Evolutionary conservation across 1,140 invertebrate genomes (phyloP), one percentile per base, ranked within the genome.

Genomic region (Globodera rostochiensis): DNA sequence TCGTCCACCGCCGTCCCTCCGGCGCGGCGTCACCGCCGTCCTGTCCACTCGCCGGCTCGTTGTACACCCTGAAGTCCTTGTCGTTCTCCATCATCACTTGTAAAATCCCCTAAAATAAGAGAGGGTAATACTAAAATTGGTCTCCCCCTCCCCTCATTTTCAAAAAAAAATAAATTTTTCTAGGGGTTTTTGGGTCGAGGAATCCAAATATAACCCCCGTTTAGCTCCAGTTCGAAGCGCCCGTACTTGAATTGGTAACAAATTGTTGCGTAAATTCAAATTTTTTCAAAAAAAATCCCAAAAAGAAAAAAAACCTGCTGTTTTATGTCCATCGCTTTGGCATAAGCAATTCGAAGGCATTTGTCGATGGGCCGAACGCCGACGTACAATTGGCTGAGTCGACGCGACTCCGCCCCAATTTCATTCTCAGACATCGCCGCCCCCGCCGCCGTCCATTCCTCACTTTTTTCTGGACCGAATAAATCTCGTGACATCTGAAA

Each of bases 331-430:
- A 64, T 64, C 45, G 66, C 47, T 76, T 76, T 76, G 66, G 74
- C 74, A 57, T 64, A 76, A n/a, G 74, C 74, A 76, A 76, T 66
- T 53, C 66, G 57, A 19, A 76, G 46, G 46, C 74, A 76, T 57
- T 76, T 76, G 66, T 76, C 50, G 15, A 76, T 4, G 36, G 57
- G 57, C n/a, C 66, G 57, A 49, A 66, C 46, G 45, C 74, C 74
- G 46, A 76, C 74, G 46, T 76, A 76, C 36, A 46, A 46, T 64
- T 64, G 66, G 49, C 66, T 47, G 66, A n/a, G 57, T 64, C 5
- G 6, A 19, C 19, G 13, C 57, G 57, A n/a, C 13, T 64, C 57
- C 13, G 11, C 19, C 13, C 57, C 50, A 53, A 53, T 53, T 53
- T 13, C 50, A 53, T 19, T 64, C 57, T 8, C 19, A 4, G 36